These are phyloP conservation scores for Leptopilina clavipes DNA, from an alignment of 1,140 invertebrate species.

Conservation along the genomic window DNA sequence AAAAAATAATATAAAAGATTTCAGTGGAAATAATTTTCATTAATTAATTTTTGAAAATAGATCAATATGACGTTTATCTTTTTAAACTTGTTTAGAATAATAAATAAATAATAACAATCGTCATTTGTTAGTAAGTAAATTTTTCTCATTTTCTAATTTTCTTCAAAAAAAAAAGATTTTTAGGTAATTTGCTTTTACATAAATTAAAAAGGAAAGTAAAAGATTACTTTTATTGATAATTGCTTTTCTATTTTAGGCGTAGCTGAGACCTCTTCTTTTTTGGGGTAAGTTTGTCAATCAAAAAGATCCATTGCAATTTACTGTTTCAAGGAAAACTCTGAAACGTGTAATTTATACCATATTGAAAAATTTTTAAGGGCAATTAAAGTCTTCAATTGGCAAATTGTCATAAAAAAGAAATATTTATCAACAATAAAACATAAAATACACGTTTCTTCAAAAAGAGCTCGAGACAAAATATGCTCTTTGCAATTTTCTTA, in stretches of 20 bases:
- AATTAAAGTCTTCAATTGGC: background rate
- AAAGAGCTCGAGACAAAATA: background rate
- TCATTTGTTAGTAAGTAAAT: constrained; percentile 12
- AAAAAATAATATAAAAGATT: background rate
- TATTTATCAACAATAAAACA: background rate
- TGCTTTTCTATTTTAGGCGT: constrained; percentile 7
- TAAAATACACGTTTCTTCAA: constrained; percentile 15
- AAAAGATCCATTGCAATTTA: constrained; percentile 8
- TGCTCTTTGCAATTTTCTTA: constrained; percentile 10
- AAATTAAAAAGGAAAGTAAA: background rate
- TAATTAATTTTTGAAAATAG: background rate
- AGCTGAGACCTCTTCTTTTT: constrained; percentile 5
- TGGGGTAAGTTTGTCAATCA: constrained; percentile 21
- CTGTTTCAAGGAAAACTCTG: constrained; percentile 7
- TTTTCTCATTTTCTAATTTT: background rate
- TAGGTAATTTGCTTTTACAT: background rate
- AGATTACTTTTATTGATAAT: background rate
- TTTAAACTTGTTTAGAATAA: too few relatives aligned
- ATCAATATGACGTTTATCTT: too few relatives aligned
- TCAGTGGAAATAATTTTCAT: background rate
- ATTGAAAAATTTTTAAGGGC: background rate
- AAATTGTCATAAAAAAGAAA: background rate
- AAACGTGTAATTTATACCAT: background rate
- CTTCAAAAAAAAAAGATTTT: background rate
- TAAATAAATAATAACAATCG: background rate